Evolutionary conservation across 23 tunicate genomes (phyloP).

Genomic region (Diplosoma virens): DNA sequence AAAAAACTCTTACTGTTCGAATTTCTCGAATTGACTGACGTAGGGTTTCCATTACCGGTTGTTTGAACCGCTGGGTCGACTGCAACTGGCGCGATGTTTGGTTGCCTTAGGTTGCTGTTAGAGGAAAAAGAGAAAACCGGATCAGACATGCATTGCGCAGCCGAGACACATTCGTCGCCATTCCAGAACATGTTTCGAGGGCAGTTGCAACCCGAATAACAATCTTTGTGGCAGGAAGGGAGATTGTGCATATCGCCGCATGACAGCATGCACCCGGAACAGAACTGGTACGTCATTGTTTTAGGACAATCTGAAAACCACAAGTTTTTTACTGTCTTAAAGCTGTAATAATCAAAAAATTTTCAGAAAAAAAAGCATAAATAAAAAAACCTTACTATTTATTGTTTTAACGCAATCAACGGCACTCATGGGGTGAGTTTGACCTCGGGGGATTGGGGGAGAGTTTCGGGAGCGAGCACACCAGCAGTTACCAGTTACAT

Average conservation of each 20-base stretch:
- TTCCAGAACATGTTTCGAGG: slow-evolving; percentile 1
- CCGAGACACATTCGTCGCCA: slow-evolving; percentile 23
- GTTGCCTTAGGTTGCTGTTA: too few species aligned
- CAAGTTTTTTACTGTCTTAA: too few species aligned
- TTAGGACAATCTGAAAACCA: not conserved
- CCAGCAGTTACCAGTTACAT: slow-evolving; percentile 3
- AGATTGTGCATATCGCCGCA: not conserved
- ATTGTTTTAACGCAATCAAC: not conserved
- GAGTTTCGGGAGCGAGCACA: not conserved
- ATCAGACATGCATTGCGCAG: slow-evolving; percentile 1
- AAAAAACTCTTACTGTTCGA: too few species aligned
- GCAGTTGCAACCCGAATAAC: slow-evolving; percentile 18
- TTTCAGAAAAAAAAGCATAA: too few species aligned
- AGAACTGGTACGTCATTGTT: not conserved
- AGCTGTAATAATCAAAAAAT: too few species aligned
- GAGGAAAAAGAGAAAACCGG: too few species aligned
- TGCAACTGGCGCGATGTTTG: too few species aligned
- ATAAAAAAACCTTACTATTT: not conserved
- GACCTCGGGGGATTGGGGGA: not conserved
- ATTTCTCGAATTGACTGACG: too few species aligned
- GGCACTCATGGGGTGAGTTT: not conserved
- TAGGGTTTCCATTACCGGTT: too few species aligned
- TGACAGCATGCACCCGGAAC: slow-evolving; percentile 10
- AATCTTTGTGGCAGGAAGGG: not conserved
- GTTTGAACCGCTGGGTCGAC: too few species aligned